phyloP scores from a whole-genome alignment of 2,888 invertebrate genomes.

The Lasioglossum calceatum region DNA sequence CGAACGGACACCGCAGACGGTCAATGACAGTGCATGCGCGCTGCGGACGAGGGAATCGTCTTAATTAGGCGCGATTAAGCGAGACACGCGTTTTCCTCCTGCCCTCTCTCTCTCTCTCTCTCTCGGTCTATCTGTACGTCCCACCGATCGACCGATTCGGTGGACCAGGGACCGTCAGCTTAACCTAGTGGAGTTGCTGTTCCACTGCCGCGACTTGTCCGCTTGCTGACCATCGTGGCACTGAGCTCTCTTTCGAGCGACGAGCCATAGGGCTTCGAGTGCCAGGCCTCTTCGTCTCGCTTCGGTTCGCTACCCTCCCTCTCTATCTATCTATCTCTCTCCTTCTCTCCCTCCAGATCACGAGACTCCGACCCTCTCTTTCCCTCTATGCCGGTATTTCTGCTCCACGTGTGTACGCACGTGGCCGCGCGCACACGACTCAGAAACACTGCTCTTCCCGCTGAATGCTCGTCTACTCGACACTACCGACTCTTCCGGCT shows the following conservation, averaged over 20 bases:
- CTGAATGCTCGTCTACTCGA: neutral
- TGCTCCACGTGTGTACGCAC: constrained; percentile 70
- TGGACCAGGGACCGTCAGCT: constrained; percentile 18
- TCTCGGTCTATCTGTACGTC: neutral
- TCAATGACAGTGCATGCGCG: constrained; percentile 68
- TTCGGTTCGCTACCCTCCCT: constrained; percentile 22
- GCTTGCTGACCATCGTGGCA: constrained; percentile 82
- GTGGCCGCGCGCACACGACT: constrained; percentile 64
- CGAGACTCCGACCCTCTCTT: constrained; percentile 10
- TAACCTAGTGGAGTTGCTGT: constrained; percentile 28
- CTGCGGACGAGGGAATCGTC: constrained; percentile 52
- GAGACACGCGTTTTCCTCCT: constrained; percentile 54
- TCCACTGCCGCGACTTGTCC: constrained; percentile 73
- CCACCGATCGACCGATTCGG: neutral
- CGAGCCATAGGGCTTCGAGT: constrained; percentile 77
- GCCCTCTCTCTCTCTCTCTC: constrained; percentile 22
- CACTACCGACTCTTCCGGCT: neutral
- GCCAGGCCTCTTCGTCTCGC: constrained; percentile 57
- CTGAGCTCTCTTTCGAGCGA: constrained; percentile 78
- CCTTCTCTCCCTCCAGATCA: constrained; percentile 30
- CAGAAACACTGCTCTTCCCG: neutral
- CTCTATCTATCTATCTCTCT: constrained; percentile 11
- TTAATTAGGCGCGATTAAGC: constrained; percentile 71
- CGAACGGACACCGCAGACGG: constrained; percentile 54
- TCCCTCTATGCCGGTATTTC: constrained; percentile 44